A percentile compares a stretch with the other conserved stretches of the same genome.
These are phyloP conservation scores for Orius laevigatus DNA, from an alignment of 1,140 invertebrate genomes.

Conservation along the genomic window DNA sequence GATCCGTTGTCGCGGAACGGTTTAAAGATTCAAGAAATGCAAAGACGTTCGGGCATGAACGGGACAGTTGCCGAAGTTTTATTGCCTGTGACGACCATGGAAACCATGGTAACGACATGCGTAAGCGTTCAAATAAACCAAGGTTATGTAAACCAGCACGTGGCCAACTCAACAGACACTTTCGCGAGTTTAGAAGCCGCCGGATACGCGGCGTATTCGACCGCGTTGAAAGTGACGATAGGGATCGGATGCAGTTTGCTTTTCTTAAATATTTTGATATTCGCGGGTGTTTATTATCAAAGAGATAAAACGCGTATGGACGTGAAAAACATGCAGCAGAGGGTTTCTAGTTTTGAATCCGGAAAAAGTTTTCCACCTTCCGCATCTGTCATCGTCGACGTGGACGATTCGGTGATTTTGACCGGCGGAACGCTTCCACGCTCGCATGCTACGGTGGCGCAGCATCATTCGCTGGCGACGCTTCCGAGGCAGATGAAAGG, in stretches of 20 bases:
- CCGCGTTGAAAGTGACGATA: constrained; percentile 69
- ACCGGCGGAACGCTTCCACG: constrained; percentile 27
- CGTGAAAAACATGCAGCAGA: constrained; percentile 16
- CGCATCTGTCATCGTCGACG: constrained; percentile 50
- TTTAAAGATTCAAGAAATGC: constrained; percentile 12
- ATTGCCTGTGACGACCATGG: constrained; percentile 34
- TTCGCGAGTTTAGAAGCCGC: constrained; percentile 58
- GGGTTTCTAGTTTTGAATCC: constrained; percentile 12
- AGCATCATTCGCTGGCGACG: constrained; percentile 23
- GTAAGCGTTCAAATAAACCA: constrained; percentile 20
- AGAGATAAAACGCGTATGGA: constrained; percentile 54
- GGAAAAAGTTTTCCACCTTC: constrained; percentile 14
- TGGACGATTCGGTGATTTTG: constrained; percentile 55
- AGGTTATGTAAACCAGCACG: constrained; percentile 32
- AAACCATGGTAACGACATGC: constrained; percentile 27
- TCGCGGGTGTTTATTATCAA: constrained; percentile 87
- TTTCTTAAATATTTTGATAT: constrained; percentile 73
- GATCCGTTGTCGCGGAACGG: constrained; percentile 47
- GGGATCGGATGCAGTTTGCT: constrained; percentile 68
- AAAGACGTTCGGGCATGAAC: constrained; percentile 12
- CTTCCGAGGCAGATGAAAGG: constrained; percentile 26
- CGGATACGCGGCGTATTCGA: constrained; percentile 59
- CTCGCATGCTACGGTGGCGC: constrained; percentile 10
- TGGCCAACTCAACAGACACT: constrained; percentile 40
- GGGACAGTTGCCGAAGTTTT: constrained; percentile 22